Base-by-base conservation (phyloP, 1,140 invertebrate species). In the Ceratitis capitata region DNA sequence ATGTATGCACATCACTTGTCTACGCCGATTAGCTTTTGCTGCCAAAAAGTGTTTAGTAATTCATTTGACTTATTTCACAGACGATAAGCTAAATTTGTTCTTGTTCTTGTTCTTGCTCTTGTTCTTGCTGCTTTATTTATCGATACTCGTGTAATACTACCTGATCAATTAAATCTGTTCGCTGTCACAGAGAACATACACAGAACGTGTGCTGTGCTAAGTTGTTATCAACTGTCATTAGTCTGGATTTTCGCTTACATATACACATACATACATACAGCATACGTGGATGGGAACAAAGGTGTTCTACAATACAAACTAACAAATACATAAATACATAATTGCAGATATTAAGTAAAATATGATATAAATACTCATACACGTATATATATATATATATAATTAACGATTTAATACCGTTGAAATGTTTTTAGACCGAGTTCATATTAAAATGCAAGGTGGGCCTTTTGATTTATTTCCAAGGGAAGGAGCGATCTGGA, bases 121-220 rank as follows among this genome's bases (percentile, higher is more conserved):
- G n/a, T 56, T 19, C 51, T 32, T 39, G 61, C 39, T 69, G 29
- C n/a, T 29, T 35, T 69, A 69, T 69, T 69, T 69, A 69, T 39
- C 61, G 29, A 69, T 69, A 69, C 61, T 69, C n/a, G n/a, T 69
- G 61, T 69, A 69, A 69, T 69, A 69, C 61, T 69, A 69, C 61
- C 61, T 69, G 61, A 35, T 35, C 32, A 69, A 69, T 69, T 69
- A 69, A 69, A 69, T 69, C 61, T 39, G 32, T 29, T 69, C 32
- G 32, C 61, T 69, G 61, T 35, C 61, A 39, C 29, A 39, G 26
- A 29, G 39, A 69, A 35, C 16, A 69, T 16, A 19, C 16, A 69
- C 32, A 19, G 32, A 69, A 39, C 32, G 32, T 69, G 61, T 35
- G 61, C 32, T 19, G 32, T n/a, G 61, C 32, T n/a, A 69, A 69